Conservation (phyloP, 2,797 vertebrate species). For the Vireo griseus region DNA sequence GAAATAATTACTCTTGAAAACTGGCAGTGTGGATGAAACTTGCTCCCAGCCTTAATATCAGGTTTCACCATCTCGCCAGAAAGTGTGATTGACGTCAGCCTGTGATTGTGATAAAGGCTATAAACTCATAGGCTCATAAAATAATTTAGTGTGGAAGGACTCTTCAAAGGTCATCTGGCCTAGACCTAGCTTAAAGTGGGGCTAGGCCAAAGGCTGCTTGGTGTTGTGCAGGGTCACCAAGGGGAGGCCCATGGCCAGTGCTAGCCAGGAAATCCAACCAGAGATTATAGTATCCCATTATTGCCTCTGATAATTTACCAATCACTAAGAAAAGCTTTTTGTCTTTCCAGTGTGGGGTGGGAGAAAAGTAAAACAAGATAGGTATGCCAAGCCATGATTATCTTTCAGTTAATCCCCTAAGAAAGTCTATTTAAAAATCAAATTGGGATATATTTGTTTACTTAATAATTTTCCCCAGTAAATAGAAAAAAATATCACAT, state of each 20-base stretch:
- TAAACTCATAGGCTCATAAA: background rate
- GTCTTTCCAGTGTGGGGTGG: background rate
- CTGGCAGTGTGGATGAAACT: background rate
- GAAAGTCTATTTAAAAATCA: background rate
- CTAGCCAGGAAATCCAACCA: background rate
- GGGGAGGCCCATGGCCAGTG: background rate
- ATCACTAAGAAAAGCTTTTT: background rate
- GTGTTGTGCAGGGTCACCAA: background rate
- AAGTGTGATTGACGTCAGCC: background rate
- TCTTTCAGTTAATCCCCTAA: background rate
- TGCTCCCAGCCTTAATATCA: background rate
- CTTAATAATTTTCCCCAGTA: background rate
- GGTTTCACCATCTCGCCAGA: background rate
- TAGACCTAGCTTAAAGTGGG: background rate
- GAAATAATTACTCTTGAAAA: slow-evolving; percentile 25
- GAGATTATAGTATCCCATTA: background rate
- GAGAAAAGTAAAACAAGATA: background rate
- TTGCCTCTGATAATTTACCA: background rate
- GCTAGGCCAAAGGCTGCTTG: background rate
- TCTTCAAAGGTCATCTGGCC: background rate
- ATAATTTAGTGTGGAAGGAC: background rate
- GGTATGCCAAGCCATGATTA: background rate
- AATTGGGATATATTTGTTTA: background rate
- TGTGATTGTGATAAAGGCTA: background rate
- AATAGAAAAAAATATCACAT: background rate